Conservation (phyloP, 2,888 invertebrate species). For the Dynastes maya region DNA sequence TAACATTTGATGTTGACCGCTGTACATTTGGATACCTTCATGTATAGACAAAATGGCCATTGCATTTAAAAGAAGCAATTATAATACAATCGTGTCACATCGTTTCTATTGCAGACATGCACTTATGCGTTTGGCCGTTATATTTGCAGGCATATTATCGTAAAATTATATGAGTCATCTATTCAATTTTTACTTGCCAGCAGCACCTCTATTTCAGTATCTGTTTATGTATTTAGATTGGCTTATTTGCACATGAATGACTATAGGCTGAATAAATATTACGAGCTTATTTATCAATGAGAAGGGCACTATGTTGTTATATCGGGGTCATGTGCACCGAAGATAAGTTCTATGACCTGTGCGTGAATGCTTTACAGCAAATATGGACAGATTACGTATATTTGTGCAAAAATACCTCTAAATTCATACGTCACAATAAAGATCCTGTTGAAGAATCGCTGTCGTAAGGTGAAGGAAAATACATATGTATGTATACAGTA, state of each 20-base stretch:
- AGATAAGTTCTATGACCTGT: neutral
- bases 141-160: neutral
- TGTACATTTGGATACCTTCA: neutral
- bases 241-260: neutral
- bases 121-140: conserved; percentile 12
- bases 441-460: too few species aligned
- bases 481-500: too few species aligned
- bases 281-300: conserved; percentile 8
- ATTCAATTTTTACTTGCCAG: neutral
- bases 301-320: neutral
- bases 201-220: neutral
- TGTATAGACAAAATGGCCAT: too few species aligned
- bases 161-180: conserved; percentile 4
- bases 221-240: neutral
- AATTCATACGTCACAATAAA: too few species aligned
- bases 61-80: neutral
- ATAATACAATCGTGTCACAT: neutral
- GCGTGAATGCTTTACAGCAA: neutral
- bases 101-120: neutral
- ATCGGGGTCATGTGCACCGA: conserved; percentile 12
- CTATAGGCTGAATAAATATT: conserved; percentile 15
- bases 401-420: too few species aligned
- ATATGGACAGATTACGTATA: neutral
- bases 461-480: too few species aligned
- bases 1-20: neutral